phyloP scores from a whole-genome alignment of 2,797 vertebrate species.

The Eurystomus glaucurus region DNA sequence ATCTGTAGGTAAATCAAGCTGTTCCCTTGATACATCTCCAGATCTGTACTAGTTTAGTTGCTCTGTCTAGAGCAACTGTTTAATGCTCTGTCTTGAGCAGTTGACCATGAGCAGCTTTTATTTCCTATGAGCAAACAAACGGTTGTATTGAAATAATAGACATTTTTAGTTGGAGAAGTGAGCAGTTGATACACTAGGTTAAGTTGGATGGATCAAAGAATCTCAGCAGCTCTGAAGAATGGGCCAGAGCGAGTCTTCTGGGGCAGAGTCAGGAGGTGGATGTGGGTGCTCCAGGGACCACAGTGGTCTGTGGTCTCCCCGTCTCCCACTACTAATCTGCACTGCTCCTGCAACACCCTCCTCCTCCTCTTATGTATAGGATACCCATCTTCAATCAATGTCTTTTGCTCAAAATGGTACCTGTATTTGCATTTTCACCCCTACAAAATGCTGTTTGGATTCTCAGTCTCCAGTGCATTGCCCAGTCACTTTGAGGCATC shows the following conservation, averaged over 20 bases:
- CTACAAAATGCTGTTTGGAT: neutral
- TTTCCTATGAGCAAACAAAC: conserved; percentile 55
- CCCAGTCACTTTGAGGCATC: neutral
- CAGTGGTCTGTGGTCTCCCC: neutral
- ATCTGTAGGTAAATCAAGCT: neutral
- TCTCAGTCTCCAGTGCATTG: neutral
- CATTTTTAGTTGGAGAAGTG: conserved; percentile 78
- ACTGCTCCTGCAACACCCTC: neutral
- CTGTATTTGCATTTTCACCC: neutral
- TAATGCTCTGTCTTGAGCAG: neutral
- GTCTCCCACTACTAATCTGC: neutral
- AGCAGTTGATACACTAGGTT: neutral
- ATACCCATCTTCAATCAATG: neutral
- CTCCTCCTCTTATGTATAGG: fast-evolving
- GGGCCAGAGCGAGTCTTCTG: neutral
- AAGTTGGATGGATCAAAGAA: neutral
- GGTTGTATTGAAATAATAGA: conserved; percentile 69
- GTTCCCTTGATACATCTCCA: neutral
- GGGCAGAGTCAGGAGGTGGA: neutral
- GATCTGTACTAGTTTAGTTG: neutral
- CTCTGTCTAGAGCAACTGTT: neutral
- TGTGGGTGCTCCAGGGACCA: neutral
- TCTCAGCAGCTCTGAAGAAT: neutral
- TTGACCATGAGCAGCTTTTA: neutral
- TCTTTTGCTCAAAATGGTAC: neutral